Percentiles rank a stretch among this genome's conserved stretches.
phyloP scores from a whole-genome alignment of 2,113 vertebrate species.

The Brachyhypopomus occidentalis region DNA sequence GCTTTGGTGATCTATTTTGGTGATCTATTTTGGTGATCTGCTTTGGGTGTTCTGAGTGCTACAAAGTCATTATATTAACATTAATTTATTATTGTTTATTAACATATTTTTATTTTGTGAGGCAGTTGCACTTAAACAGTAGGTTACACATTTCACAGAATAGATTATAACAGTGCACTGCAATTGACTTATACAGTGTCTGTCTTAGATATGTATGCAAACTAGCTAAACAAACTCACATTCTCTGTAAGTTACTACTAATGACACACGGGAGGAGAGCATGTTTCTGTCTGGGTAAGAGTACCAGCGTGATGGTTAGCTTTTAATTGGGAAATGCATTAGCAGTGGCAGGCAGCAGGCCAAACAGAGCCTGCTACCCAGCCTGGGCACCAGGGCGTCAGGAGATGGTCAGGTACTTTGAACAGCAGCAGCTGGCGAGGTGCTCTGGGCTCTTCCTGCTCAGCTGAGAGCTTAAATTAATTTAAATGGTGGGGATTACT shows the following conservation, averaged over 20 bases:
- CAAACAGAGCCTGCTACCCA: constrained; percentile 67
- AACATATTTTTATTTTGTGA: too few species aligned
- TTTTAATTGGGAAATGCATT: constrained; percentile 67
- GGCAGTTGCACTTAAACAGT: too few species aligned
- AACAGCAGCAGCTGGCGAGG: constrained; percentile 74
- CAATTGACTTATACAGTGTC: constrained; percentile 11
- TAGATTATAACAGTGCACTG: constrained; percentile 23
- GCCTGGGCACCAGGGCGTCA: constrained; percentile 71
- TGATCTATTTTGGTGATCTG: too few species aligned
- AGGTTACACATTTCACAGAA: too few species aligned
- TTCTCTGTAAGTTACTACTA: neutral
- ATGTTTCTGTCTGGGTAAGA: constrained; percentile 52
- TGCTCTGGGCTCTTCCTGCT: constrained; percentile 63
- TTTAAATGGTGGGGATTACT: constrained; percentile 75
- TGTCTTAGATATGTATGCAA: constrained; percentile 37
- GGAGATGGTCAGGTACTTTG: constrained; percentile 66
- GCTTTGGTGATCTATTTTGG: too few species aligned
- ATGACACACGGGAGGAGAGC: constrained; percentile 34
- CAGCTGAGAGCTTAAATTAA: constrained; percentile 70
- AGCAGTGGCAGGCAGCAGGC: constrained; percentile 63
- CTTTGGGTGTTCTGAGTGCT: too few species aligned
- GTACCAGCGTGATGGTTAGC: constrained; percentile 59
- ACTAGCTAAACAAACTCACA: constrained; percentile 19
- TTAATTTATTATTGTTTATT: too few species aligned
- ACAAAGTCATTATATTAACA: too few species aligned